Evolutionary conservation across 2,797 vertebrate genomes (phyloP).

Genomic region (Adrianichthys oophorus): DNA sequence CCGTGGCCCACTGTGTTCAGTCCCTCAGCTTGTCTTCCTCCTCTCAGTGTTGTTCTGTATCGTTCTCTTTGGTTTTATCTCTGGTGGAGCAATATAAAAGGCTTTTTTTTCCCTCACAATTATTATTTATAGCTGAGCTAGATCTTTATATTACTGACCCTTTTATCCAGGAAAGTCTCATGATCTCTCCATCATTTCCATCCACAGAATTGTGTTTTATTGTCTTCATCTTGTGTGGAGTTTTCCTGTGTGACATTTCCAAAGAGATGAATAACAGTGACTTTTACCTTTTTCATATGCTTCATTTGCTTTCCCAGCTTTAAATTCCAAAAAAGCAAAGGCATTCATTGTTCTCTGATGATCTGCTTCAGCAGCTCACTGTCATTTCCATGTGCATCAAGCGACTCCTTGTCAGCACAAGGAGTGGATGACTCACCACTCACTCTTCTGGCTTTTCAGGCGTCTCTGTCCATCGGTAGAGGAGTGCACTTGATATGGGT

Average conservation of each 20-base stretch:
- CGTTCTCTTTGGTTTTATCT: slow-evolving; percentile 23
- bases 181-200: slow-evolving; percentile 18
- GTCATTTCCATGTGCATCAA: slow-evolving; percentile 19
- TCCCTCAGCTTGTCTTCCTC: slow-evolving; percentile 14
- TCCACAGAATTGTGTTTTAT: slow-evolving; percentile 12
- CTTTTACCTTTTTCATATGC: slow-evolving; percentile 11
- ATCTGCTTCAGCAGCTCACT: slow-evolving; percentile 6
- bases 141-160: slow-evolving; percentile 27
- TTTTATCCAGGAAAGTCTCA: slow-evolving; percentile 28
- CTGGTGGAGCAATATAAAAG: slow-evolving; percentile 5
- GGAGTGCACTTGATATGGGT: slow-evolving; percentile 49
- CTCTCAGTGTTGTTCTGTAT: slow-evolving; percentile 11
- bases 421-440: slow-evolving; percentile 22
- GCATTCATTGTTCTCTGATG: too few relatives aligned
- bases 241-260: slow-evolving; percentile 3
- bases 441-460: slow-evolving; percentile 13
- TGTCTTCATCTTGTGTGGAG: not conserved
- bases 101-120: slow-evolving; percentile 21
- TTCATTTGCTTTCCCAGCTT: slow-evolving; percentile 29
- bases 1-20: slow-evolving; percentile 2
- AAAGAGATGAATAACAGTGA: slow-evolving; percentile 3
- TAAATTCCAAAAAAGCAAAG: slow-evolving; percentile 1
- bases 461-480: slow-evolving; percentile 14
- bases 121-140: slow-evolving; percentile 32
- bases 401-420: slow-evolving; percentile 8